Evolutionary conservation across 1,140 invertebrate genomes (phyloP).

Genomic region (Lepidurus couesii): DNA sequence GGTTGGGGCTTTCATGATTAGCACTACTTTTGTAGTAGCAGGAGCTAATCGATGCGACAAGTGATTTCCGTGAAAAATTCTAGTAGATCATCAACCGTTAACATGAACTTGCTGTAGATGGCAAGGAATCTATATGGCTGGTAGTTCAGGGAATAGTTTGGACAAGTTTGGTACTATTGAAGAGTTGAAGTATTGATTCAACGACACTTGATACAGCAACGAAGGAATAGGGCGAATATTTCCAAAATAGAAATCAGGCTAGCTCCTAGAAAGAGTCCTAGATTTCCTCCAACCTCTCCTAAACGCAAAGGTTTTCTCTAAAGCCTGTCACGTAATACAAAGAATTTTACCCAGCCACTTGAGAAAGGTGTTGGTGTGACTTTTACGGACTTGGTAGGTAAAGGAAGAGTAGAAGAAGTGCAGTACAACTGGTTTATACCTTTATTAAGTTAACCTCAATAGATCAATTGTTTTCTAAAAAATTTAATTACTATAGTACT

Average conservation of each 20-base stretch:
- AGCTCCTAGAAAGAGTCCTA: conserved; percentile 30
- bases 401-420: background rate
- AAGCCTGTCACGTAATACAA: background rate
- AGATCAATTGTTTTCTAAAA: background rate
- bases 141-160: too few relatives aligned
- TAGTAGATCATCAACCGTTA: too few relatives aligned
- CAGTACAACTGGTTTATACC: background rate
- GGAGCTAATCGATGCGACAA: too few relatives aligned
- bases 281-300: conserved; percentile 33
- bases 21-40: too few relatives aligned
- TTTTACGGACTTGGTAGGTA: background rate
- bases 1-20: too few relatives aligned
- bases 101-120: too few relatives aligned
- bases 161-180: too few relatives aligned
- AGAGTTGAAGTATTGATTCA: too few relatives aligned
- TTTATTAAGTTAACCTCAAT: background rate
- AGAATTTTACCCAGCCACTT: background rate
- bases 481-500: background rate
- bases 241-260: conserved; percentile 31
- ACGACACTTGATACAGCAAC: background rate
- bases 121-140: too few relatives aligned
- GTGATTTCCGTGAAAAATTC: too few relatives aligned
- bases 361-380: background rate
- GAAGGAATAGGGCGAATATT: conserved; percentile 2
- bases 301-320: background rate